Evolutionary conservation across 2,888 invertebrate genomes (phyloP).

Genomic region (Mamestra brassicae): DNA sequence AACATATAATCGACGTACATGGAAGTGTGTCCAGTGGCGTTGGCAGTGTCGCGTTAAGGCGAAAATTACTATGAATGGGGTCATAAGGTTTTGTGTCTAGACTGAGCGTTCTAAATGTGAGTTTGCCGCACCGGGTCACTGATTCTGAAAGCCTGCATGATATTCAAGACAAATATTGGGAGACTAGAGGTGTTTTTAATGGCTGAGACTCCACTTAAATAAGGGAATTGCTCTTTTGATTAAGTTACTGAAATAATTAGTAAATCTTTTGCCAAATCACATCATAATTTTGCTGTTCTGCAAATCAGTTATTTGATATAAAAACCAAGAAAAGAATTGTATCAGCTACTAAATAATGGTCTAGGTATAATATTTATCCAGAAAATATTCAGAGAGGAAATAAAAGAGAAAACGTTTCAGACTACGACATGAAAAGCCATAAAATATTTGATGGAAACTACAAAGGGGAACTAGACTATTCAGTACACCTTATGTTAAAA

Average conservation of each 20-base stretch:
- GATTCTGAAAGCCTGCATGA: neutral
- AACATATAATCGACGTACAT: slow-evolving; percentile 57
- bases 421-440: slow-evolving; percentile 1
- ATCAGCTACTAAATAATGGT: neutral
- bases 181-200: neutral
- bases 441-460: slow-evolving; percentile 1
- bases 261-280: neutral
- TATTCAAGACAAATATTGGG: neutral
- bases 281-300: neutral
- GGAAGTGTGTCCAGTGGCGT: slow-evolving; percentile 10
- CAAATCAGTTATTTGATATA: neutral
- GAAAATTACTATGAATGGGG: slow-evolving; percentile 59
- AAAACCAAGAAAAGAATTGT: neutral
- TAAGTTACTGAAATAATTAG: neutral
- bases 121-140: neutral
- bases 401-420: neutral
- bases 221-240: neutral
- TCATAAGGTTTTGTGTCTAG: slow-evolving; percentile 42
- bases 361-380: neutral
- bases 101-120: neutral
- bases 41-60: slow-evolving; percentile 29
- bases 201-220: neutral
- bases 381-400: neutral
- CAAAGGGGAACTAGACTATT: neutral
- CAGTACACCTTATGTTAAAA: neutral